phyloP scores from a whole-genome alignment of 2,888 invertebrate species.

The Xestia sexstrigata region DNA sequence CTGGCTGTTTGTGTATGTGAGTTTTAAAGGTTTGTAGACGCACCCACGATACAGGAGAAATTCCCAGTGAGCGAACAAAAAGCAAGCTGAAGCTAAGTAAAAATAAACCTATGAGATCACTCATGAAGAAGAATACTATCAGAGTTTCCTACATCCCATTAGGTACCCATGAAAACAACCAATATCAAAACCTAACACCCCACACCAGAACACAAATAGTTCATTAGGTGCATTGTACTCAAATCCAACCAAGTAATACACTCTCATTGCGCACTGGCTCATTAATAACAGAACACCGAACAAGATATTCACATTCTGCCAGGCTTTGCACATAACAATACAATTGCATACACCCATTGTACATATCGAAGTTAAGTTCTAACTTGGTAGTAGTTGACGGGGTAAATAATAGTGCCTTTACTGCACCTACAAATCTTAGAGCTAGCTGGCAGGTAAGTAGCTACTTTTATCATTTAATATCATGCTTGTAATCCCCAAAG shows the following conservation, averaged over 20 bases:
- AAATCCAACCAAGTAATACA: slow-evolving; percentile 25
- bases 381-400: slow-evolving; percentile 25
- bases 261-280: slow-evolving; percentile 12
- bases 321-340: slow-evolving; percentile 40
- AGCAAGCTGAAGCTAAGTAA: too few relatives aligned
- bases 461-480: not conserved
- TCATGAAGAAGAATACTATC: not conserved
- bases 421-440: slow-evolving; percentile 14
- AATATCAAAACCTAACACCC: not conserved
- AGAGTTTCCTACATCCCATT: not conserved
- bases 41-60: too few relatives aligned
- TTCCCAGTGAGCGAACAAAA: too few relatives aligned
- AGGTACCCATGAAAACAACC: not conserved
- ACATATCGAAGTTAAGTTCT: slow-evolving; percentile 35
- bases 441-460: too few relatives aligned
- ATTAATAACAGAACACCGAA: slow-evolving; percentile 40
- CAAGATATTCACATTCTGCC: slow-evolving; percentile 32
- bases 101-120: not conserved
- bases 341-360: slow-evolving; percentile 26
- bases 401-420: slow-evolving; percentile 23
- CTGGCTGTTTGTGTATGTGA: too few relatives aligned
- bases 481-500: not conserved
- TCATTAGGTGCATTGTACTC: slow-evolving; percentile 4
- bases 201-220: not conserved
- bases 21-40: too few relatives aligned